Evolutionary conservation across 2,888 invertebrate species (phyloP).

Genomic region (Nymphalis polychloros): DNA sequence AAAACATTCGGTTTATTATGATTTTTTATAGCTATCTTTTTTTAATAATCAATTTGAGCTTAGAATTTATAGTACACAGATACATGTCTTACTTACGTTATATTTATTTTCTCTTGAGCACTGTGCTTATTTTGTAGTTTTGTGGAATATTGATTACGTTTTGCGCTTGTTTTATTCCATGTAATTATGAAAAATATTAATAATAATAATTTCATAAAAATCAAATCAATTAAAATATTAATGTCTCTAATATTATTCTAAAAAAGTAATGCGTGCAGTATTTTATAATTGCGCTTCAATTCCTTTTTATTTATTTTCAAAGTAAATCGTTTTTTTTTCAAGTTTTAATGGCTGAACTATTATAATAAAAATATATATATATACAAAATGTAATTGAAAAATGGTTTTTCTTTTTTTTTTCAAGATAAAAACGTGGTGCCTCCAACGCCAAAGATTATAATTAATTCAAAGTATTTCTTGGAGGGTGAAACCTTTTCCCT

Average conservation of each 20-base stretch:
- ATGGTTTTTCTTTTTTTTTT: slow-evolving; percentile 33
- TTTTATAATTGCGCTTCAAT: slow-evolving; percentile 12
- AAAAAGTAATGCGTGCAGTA: slow-evolving; percentile 23
- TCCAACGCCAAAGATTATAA: slow-evolving; percentile 49
- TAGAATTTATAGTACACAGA: too few relatives aligned
- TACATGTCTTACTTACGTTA: too few relatives aligned
- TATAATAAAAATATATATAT: neutral
- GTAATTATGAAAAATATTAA: neutral
- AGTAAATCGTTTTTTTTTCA: neutral
- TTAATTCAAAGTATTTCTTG: slow-evolving; percentile 48
- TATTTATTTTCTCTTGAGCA: too few relatives aligned
- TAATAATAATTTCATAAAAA: neutral
- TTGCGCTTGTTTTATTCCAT: too few relatives aligned
- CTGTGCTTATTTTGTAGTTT: too few relatives aligned
- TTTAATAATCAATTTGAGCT: too few relatives aligned
- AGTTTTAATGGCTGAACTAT: too few relatives aligned
- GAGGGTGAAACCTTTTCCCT: slow-evolving; percentile 62
- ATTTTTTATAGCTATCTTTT: too few relatives aligned
- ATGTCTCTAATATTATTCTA: neutral
- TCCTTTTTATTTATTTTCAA: neutral
- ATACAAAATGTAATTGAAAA: neutral
- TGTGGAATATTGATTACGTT: too few relatives aligned
- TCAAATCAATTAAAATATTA: slow-evolving; percentile 4
- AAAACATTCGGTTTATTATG: too few relatives aligned
- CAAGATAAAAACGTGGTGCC: slow-evolving; percentile 44